phyloP scores from a whole-genome alignment of 2,888 invertebrate species.

The Portevinia maculata region DNA sequence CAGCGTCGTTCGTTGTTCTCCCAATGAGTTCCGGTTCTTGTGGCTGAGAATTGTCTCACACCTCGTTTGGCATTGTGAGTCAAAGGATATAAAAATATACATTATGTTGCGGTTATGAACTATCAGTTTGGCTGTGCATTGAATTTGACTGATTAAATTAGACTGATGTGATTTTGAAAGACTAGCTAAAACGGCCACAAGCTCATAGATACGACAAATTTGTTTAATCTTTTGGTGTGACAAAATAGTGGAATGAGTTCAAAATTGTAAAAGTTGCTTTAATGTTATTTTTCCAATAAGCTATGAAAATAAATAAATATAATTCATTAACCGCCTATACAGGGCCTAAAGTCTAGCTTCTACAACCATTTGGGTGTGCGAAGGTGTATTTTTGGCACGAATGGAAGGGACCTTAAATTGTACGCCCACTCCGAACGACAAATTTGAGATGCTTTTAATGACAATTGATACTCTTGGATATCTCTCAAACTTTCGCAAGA shows the following conservation, averaged over 20 bases:
- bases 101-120: neutral
- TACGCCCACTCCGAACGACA: too few relatives aligned
- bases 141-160: slow-evolving; percentile 15
- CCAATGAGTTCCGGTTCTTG: slow-evolving; percentile 5
- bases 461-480: too few relatives aligned
- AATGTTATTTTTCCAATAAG: slow-evolving; percentile 17
- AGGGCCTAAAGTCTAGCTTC: too few relatives aligned
- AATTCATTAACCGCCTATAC: too few relatives aligned
- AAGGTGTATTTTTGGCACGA: too few relatives aligned
- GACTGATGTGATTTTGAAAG: slow-evolving; percentile 12
- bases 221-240: slow-evolving; percentile 3
- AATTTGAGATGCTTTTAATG: too few relatives aligned
- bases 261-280: slow-evolving; percentile 9
- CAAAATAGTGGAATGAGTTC: slow-evolving; percentile 2
- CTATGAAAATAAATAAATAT: too few relatives aligned
- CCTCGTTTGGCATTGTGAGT: neutral
- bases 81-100: neutral
- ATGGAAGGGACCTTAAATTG: too few relatives aligned
- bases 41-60: too few relatives aligned
- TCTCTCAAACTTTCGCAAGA: too few relatives aligned
- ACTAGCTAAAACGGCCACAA: too few relatives aligned
- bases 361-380: too few relatives aligned
- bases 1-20: slow-evolving; percentile 2
- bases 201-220: neutral
- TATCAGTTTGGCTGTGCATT: slow-evolving; percentile 6